These are phyloP conservation scores for Plagodis pulveraria DNA, from an alignment of 2,888 invertebrate genomes.

Conservation along the genomic window DNA sequence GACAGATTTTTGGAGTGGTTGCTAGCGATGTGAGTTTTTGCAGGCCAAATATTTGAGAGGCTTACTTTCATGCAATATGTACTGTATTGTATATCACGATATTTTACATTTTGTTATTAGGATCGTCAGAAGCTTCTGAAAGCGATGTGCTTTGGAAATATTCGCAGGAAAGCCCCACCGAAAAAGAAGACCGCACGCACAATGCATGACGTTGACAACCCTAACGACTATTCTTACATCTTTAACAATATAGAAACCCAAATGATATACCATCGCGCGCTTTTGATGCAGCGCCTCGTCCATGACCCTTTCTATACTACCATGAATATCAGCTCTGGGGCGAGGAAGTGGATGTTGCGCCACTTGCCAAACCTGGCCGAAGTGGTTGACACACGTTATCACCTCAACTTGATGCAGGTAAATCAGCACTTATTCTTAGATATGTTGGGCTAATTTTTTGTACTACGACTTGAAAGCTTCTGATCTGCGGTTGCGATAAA, in stretches of 20 bases:
- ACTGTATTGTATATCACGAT: too few species aligned
- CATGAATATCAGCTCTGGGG: constrained; percentile 7
- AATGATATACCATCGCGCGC: background rate
- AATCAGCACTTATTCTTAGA: background rate
- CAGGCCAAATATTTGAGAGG: too few species aligned
- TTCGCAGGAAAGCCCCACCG: background rate
- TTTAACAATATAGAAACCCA: constrained; percentile 7
- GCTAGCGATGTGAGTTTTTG: too few species aligned
- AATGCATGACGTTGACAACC: background rate
- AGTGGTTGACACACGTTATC: background rate
- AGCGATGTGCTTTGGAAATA: background rate
- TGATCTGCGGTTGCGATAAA: too few species aligned
- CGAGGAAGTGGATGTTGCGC: constrained; percentile 18
- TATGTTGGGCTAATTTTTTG: too few species aligned
- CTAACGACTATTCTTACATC: constrained; percentile 3
- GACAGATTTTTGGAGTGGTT: too few species aligned
- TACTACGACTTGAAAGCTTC: too few species aligned
- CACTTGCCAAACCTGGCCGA: background rate
- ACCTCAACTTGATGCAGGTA: constrained; percentile 9
- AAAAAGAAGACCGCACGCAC: background rate
- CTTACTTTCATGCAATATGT: too few species aligned
- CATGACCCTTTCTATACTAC: constrained; percentile 12
- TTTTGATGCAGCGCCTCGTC: constrained; percentile 6
- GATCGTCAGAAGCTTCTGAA: background rate
- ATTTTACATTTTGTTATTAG: background rate